Evolutionary conservation across 2,888 invertebrate genomes (phyloP), one percentile per base, ranked within the genome.

Genomic region (Lissonota sp.): DNA sequence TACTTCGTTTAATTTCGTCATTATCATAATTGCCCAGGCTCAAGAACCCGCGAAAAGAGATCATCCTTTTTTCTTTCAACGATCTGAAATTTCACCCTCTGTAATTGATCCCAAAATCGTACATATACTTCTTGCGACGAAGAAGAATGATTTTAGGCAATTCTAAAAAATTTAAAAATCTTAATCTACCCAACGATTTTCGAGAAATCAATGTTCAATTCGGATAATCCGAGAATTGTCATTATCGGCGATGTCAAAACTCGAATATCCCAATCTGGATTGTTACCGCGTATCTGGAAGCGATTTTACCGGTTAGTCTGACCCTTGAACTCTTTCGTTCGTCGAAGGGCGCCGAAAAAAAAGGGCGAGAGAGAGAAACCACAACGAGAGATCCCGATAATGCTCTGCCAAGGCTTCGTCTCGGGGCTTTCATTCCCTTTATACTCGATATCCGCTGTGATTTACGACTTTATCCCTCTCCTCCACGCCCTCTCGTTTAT

Each of bases 371-470:
- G 49, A 53, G 39, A 66, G n/a, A 53, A 14, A 16, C 12, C 5
- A 12, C 7, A 39, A 60, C 26, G 40, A 66, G 60, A 75, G 26
- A 40, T 69, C 44, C 62, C 55, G 70, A 76, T 70, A 70, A 70
- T 76, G 63, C 26, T 26, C 66, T 39, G 46, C 76, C 40, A 53
- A 63, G 44, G 46, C 64, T 46, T 58, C 57, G 63, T 70, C 63
- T 64, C 57, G 62, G 46, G 70, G 64, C 76, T 64, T 71, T 77
- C 46, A 63, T 77, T 70, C 62, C 62, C 55, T 77, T 70, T 70
- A 70, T 70, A 49, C 63, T 4, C 53, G 76, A 39, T 70, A 70
- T 70, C 64, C 57, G 42, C 5, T 26, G 63, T 77, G 76, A 77
- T 77, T 77, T 70, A 77, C 76, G 76, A 70, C 57, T 40, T 44